Base-by-base conservation (phyloP, 2,888 invertebrate species). In the Rambutsinella grinnellia region DNA sequence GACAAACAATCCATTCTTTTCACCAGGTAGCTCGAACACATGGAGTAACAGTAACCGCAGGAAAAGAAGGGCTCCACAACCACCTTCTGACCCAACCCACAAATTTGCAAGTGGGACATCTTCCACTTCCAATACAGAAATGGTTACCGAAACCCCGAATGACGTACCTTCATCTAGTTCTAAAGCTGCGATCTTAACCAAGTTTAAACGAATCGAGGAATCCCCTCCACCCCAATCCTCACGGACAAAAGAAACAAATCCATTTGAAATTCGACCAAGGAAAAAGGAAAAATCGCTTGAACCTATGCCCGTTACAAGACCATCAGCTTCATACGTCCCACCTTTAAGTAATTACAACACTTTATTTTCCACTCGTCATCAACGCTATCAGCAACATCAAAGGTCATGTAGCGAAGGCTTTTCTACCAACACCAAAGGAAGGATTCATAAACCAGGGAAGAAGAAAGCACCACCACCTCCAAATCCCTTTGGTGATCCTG, bases 401-500 rank as follows among this genome's bases (percentile, higher is more conserved):
- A 27, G 74, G 5, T 67, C 74, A 13, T 53, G 27, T n/a, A 75
- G 74, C 28, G 74, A 75, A 19, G 17, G 47, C 46, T 3, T 13
- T 27, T 62, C 61, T 57, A 65, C 54, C 5, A 54, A 21, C 21
- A 76, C 78, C 1, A 78, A 56, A 57, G 58, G 75, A n/a, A 60
- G 76, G 46, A 27, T 69, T 47, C 76, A 77, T 19, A 67, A 77
- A 57, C 26, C 58, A 21, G 84, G 82, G 1, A 84, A 84, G 54
- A 78, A 82, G 54, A 75, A 76, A 54, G 84, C 84, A 8, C 84
- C 84, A 24, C 58, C 76, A 15, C 83, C 84, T 6, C 84, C 83
- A n/a, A 81, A 81, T 75, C 81, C 81, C n/a, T 80, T 82, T 47
- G 81, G 79, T 53, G 81, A 82, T 17, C 78, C 79, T 13, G 81